These are phyloP conservation scores for Gadopsis marmoratus DNA, from an alignment of 2,797 vertebrate species.

Conservation along the genomic window DNA sequence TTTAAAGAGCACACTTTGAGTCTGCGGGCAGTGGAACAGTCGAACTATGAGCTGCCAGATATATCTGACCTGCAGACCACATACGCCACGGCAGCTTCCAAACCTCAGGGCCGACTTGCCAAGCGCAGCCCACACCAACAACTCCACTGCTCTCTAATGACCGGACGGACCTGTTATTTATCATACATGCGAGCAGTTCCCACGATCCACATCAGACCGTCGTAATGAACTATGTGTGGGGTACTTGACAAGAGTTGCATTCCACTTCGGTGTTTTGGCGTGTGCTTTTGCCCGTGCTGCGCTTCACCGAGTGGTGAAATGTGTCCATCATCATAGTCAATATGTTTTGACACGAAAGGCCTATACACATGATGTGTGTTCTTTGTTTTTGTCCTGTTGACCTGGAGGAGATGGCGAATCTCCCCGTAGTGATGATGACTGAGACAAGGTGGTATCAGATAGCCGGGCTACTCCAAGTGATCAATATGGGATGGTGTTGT, in stretches of 20 bases:
- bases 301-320: conserved; percentile 38
- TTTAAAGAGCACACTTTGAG: conserved; percentile 56
- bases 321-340: conserved; percentile 28
- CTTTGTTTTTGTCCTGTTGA: conserved; percentile 1
- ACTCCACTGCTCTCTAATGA: conserved; percentile 59
- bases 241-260: conserved; percentile 32
- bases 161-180: conserved; percentile 53
- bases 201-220: conserved; percentile 53
- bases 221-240: conserved; percentile 45
- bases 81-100: conserved; percentile 52
- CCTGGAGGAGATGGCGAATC: conserved; percentile 46
- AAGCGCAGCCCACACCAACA: conserved; percentile 66
- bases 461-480: conserved; percentile 65
- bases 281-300: neutral
- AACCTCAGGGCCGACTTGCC: conserved; percentile 65
- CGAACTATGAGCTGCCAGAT: conserved; percentile 62
- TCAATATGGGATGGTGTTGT: conserved; percentile 71
- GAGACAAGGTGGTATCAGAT: conserved; percentile 60
- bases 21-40: conserved; percentile 56
- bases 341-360: conserved; percentile 54
- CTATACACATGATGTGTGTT: conserved; percentile 35
- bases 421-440: conserved; percentile 48
- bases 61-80: conserved; percentile 75
- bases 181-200: conserved; percentile 63
- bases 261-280: conserved; percentile 15